Evolutionary conservation across 1,140 invertebrate species (phyloP).

Genomic region (Diuraphis noxia): DNA sequence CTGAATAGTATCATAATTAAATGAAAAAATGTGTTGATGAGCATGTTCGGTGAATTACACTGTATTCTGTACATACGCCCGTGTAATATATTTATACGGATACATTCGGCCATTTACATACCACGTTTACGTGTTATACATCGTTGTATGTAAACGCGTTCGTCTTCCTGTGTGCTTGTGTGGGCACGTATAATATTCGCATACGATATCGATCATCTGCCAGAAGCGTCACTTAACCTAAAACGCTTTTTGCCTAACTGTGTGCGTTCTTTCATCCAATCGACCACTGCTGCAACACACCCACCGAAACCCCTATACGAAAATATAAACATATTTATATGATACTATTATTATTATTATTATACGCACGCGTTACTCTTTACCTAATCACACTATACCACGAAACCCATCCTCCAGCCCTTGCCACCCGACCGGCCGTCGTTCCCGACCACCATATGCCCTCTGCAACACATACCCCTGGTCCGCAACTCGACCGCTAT

Average conservation of each 20-base stretch:
- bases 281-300: not conserved
- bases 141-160: not conserved
- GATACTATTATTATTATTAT: not conserved
- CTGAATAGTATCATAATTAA: no score
- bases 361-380: not conserved
- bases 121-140: not conserved
- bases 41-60: no score
- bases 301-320: not conserved
- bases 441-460: not conserved
- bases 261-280: not conserved
- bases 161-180: not conserved
- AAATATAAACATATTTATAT: not conserved
- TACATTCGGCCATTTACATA: not conserved
- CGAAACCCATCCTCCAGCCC: not conserved
- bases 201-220: conserved; percentile 40
- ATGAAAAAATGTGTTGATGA: no score
- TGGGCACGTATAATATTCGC: not conserved
- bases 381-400: not conserved
- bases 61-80: not conserved
- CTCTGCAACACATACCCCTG: not conserved
- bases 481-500: not conserved
- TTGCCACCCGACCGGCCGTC: not conserved
- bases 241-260: conserved; percentile 18
- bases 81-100: not conserved
- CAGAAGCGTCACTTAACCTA: conserved; percentile 47